Evolutionary conservation across 2,888 invertebrate genomes (phyloP).

Genomic region (Drosophila subsilvestris): DNA sequence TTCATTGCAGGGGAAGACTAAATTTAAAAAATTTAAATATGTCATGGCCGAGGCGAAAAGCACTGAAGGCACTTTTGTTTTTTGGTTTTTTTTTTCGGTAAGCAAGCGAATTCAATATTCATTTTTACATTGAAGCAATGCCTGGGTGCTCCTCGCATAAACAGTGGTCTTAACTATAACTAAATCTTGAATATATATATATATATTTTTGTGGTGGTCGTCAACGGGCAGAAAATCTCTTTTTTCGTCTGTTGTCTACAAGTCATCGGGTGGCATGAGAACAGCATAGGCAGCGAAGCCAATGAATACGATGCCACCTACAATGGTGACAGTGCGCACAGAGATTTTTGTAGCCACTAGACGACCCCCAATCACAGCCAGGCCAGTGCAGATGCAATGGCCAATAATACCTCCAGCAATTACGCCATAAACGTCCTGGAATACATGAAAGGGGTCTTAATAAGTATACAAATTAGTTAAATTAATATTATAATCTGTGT

Average conservation of each 20-base stretch:
- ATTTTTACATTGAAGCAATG: constrained; percentile 24
- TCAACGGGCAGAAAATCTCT: constrained; percentile 45
- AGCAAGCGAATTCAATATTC: constrained; percentile 14
- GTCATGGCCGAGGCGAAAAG: constrained; percentile 70
- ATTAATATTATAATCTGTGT: background rate
- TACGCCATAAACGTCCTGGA: constrained; percentile 94
- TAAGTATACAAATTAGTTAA: background rate
- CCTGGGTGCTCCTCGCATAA: constrained; percentile 56
- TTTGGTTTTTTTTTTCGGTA: constrained; percentile 4
- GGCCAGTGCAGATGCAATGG: constrained; percentile 97
- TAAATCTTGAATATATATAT: constrained; percentile 23
- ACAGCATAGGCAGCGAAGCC: constrained; percentile 97
- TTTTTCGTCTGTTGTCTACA: constrained; percentile 53
- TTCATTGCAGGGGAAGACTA: constrained; percentile 37
- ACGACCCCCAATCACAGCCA: constrained; percentile 98
- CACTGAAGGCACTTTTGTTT: constrained; percentile 63
- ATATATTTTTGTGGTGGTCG: constrained; percentile 41
- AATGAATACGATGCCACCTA: constrained; percentile 97
- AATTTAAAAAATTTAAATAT: constrained; percentile 42
- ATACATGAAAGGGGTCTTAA: background rate
- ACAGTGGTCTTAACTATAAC: constrained; percentile 34
- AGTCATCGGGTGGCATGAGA: constrained; percentile 90
- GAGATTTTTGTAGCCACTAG: constrained; percentile 99
- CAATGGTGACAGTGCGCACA: constrained; percentile 97
- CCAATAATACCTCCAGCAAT: constrained; percentile 97